Evolutionary conservation across 2,888 invertebrate genomes (phyloP).

Genomic region (Morpho deidamia): DNA sequence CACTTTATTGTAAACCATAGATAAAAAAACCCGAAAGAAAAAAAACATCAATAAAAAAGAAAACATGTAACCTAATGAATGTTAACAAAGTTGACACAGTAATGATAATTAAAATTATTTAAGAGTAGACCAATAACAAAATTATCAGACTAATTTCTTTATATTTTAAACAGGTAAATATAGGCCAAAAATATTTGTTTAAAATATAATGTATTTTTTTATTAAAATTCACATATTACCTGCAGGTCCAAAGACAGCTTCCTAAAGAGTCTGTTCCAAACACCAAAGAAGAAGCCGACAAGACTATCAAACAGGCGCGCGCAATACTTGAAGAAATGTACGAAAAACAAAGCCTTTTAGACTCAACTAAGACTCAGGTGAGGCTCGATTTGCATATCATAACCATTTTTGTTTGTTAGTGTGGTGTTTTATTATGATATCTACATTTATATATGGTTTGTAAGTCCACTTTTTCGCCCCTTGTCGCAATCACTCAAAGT

Average conservation of each 20-base stretch:
- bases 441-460: no score
- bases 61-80: background rate
- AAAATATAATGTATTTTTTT: background rate
- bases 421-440: no score
- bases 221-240: background rate
- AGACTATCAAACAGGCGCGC: slow-evolving; percentile 89
- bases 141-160: no score
- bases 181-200: background rate
- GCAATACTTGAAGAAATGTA: slow-evolving; percentile 93
- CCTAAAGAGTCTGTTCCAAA: slow-evolving; percentile 89
- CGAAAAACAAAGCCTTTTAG: slow-evolving; percentile 93
- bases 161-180: no score
- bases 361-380: slow-evolving; percentile 90
- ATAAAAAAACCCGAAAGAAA: no score
- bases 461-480: no score
- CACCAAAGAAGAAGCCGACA: slow-evolving; percentile 94
- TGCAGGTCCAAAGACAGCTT: slow-evolving; percentile 86
- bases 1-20: no score
- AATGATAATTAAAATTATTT: no score
- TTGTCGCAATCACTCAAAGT: no score
- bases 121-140: no score
- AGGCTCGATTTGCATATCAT: background rate
- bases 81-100: no score
- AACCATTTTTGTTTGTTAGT: background rate
- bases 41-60: no score